Evolutionary conservation across 2,797 vertebrate genomes (phyloP), one percentile per base, ranked within the genome.

Genomic region (Tragopan temminckii): DNA sequence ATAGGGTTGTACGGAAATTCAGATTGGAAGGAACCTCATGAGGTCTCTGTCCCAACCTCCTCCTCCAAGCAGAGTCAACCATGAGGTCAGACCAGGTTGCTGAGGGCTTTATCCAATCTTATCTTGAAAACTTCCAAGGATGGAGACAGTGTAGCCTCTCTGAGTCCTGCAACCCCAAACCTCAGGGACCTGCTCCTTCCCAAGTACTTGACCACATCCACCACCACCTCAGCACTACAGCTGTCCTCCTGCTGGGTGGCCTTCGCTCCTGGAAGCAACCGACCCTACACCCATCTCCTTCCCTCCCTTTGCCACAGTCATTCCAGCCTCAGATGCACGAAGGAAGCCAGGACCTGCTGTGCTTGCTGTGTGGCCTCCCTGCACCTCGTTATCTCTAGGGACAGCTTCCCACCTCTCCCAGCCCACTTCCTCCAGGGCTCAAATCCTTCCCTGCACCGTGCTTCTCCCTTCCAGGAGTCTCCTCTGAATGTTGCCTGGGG

Each of bases 391-490:
- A 79, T 75, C 88, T 95, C 64, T 76, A 80, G 59, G 43, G 86
- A 29, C 71, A 91, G 27, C 88, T 79, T 93, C 83, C 88, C 90
- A 84, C 14, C 78, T 81, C 63, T 93, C 71, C 75, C 68, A 84
- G 29, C 40, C n/a, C 5, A 0, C 70, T 88, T 80, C 70, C 70
- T 88, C 62, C 1, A 0, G 63, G 59, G 59, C 59, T 67, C 64
- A 57, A 33, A 86, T 81, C 83, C 48, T 45, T 88, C 62, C 58
- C 58, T 19, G 50, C 33, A 5, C 12, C 27, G 50, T 46, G 46
- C 67, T 72, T 72, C 1, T 0, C 31, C 33, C 45, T 95, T 80
- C 72, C 83, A 81, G 77, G 70, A 95, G 27, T 57, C 80, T 95
- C 70, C 63, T 88, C 63, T 75, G 31, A 19, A 12, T 0, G 0